Conservation (phyloP, 2,888 invertebrate species). For the Hesperia comma region DNA sequence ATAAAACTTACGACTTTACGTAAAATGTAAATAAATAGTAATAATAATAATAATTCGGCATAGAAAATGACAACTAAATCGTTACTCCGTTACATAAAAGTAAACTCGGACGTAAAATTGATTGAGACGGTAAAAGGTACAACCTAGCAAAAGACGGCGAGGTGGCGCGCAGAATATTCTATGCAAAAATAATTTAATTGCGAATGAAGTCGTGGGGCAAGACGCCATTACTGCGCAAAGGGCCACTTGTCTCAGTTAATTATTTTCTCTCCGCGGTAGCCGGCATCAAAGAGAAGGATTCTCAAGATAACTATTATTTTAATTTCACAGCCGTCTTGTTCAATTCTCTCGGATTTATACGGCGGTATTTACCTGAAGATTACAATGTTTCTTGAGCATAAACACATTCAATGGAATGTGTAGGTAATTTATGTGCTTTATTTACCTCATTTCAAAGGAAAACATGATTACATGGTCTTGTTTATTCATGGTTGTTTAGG, state of each 20-base stretch:
- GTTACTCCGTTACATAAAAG: neutral
- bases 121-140: constrained; percentile 7
- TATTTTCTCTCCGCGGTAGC: constrained; percentile 31
- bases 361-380: neutral
- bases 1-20: too few species aligned
- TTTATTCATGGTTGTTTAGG: neutral
- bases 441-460: neutral
- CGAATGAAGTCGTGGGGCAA: constrained; percentile 25
- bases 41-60: too few species aligned
- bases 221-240: constrained; percentile 23
- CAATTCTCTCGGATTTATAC: constrained; percentile 15
- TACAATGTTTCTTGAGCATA: neutral
- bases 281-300: constrained; percentile 25
- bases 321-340: constrained; percentile 16
- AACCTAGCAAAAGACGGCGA: constrained; percentile 3
- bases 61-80: neutral
- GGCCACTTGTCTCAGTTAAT: constrained; percentile 33
- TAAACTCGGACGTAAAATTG: neutral
- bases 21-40: too few species aligned
- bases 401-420: neutral
- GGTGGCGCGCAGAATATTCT: constrained; percentile 20
- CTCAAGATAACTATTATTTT: constrained; percentile 25
- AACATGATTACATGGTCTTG: neutral
- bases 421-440: neutral
- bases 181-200: constrained; percentile 33